phyloP scores from a whole-genome alignment of 1,140 invertebrate genomes.

The Pseudachorutes palmiensis region DNA sequence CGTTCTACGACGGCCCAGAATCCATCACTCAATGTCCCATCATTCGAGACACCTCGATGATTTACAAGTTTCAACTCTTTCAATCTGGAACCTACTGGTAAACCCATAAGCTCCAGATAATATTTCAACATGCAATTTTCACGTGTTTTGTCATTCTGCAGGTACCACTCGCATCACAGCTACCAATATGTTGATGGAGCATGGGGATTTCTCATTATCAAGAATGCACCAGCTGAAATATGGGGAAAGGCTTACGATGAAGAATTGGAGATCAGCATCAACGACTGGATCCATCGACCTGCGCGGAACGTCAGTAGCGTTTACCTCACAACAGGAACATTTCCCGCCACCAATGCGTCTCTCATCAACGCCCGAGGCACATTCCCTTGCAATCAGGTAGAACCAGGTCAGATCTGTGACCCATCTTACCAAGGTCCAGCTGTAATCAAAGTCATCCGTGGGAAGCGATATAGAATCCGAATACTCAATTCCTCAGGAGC shows the following conservation, averaged over 20 bases:
- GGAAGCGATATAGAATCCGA: slow-evolving; percentile 15
- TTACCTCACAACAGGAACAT: slow-evolving; percentile 15
- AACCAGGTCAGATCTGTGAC: background rate
- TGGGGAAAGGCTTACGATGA: slow-evolving; percentile 17
- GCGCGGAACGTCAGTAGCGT: background rate
- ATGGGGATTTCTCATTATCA: slow-evolving; percentile 21
- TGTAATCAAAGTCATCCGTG: slow-evolving; percentile 12
- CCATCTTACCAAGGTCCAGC: background rate
- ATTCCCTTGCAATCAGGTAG: background rate
- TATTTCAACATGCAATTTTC: too few relatives aligned
- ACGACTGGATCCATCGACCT: slow-evolving; percentile 21
- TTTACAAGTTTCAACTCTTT: slow-evolving; percentile 12
- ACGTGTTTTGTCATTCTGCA: too few relatives aligned
- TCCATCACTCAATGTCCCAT: slow-evolving; percentile 21
- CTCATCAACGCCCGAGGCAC: slow-evolving; percentile 20
- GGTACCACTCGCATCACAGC: slow-evolving; percentile 20
- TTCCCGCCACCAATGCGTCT: slow-evolving; percentile 12
- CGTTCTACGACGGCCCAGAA: slow-evolving; percentile 17
- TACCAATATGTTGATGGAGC: slow-evolving; percentile 23
- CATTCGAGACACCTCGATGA: background rate
- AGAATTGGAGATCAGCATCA: slow-evolving; percentile 11
- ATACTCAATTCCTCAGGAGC: slow-evolving; percentile 10
- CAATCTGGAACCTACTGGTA: slow-evolving; percentile 21
- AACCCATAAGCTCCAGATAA: too few relatives aligned
- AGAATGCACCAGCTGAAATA: background rate